Percentiles rank a stretch among this genome's conserved stretches.
These are phyloP conservation scores for Heliconius charithonia DNA, from an alignment of 2,888 invertebrate species.

Conservation along the genomic window DNA sequence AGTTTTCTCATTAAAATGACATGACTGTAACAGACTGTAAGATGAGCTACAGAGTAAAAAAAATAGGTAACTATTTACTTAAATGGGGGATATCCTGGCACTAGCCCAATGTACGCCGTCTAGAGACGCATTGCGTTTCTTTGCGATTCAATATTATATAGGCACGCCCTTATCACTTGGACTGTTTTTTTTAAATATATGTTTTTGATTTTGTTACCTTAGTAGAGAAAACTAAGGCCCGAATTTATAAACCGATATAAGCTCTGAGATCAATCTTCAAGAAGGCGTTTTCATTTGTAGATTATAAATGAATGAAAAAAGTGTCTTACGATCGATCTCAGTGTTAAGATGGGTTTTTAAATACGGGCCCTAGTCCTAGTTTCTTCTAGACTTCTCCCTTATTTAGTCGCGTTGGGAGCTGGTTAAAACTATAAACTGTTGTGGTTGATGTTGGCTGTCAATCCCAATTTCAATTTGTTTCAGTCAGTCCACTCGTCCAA, in stretches of 20 bases:
- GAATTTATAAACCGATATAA: too few species aligned
- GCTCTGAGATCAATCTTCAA: too few species aligned
- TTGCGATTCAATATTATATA: background rate
- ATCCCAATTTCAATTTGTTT: too few species aligned
- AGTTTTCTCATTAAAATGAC: too few species aligned
- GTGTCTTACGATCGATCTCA: too few species aligned
- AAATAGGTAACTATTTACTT: constrained; percentile 21
- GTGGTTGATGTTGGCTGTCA: too few species aligned
- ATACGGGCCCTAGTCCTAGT: too few species aligned
- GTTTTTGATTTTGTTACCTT: background rate
- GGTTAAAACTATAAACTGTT: too few species aligned
- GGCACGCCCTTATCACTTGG: background rate
- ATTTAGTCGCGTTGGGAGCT: too few species aligned
- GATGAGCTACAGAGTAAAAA: constrained; percentile 1
- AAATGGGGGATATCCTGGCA: constrained; percentile 31
- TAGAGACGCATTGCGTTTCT: constrained; percentile 43
- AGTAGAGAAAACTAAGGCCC: background rate
- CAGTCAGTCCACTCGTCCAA: too few species aligned
- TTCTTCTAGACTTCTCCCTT: too few species aligned
- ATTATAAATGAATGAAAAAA: background rate
- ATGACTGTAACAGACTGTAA: background rate
- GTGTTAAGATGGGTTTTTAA: too few species aligned
- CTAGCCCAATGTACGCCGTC: constrained; percentile 14
- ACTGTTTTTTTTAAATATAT: background rate
- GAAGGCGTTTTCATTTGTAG: background rate